Percentiles rank a stretch among this genome's conserved stretches.
phyloP scores from a whole-genome alignment of 2,113 vertebrate species.

The Pluvialis apricaria region DNA sequence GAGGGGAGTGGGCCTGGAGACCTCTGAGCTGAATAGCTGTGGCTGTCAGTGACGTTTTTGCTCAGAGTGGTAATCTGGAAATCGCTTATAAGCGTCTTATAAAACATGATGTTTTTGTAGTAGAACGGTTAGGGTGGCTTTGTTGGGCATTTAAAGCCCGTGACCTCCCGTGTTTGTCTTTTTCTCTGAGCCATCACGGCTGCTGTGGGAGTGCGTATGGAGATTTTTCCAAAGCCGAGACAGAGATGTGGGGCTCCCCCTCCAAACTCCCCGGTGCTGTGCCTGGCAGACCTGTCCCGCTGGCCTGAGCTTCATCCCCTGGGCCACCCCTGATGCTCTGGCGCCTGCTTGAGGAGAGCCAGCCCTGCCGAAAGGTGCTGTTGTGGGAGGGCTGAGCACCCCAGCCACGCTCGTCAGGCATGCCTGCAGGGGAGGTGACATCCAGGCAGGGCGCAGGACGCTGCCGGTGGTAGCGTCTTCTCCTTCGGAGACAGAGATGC shows the following conservation, averaged over 20 bases:
- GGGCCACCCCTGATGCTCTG: not conserved
- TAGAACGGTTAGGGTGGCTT: constrained; percentile 12
- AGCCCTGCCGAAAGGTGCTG: not conserved
- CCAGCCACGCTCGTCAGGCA: accelerated
- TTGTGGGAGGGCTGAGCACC: not conserved
- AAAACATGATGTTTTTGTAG: constrained; percentile 36
- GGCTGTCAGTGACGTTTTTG: not conserved
- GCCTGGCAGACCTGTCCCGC: not conserved
- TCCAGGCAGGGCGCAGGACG: not conserved
- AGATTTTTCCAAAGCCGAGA: constrained; percentile 10
- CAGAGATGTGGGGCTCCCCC: not conserved
- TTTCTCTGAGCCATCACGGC: not conserved
- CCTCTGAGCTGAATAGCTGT: constrained; percentile 55
- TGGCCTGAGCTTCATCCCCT: not conserved
- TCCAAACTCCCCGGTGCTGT: accelerated
- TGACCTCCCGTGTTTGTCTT: constrained; percentile 32
- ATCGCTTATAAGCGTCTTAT: constrained; percentile 29
- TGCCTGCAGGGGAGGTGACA: not conserved
- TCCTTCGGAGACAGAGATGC: not conserved
- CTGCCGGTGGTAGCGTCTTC: not conserved
- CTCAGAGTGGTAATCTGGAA: constrained; percentile 14
- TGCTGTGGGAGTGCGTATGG: not conserved
- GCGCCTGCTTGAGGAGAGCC: not conserved
- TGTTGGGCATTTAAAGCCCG: constrained; percentile 53
- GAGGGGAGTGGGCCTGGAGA: constrained; percentile 41